Evolutionary conservation across 2,888 invertebrate species (phyloP), one percentile per base, ranked within the genome.

Genomic region (Amiota communis): DNA sequence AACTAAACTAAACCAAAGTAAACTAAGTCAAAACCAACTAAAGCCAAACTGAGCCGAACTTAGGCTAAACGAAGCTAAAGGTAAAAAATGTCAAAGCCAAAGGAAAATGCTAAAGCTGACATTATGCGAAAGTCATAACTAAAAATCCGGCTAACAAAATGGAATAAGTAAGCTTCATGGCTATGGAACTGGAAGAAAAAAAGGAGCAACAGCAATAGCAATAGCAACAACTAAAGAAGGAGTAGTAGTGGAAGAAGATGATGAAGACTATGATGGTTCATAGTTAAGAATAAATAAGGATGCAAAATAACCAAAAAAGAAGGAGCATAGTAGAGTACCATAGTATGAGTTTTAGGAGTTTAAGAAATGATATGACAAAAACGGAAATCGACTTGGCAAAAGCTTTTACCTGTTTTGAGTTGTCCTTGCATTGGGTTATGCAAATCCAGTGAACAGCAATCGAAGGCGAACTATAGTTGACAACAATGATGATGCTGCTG

Each of bases 41-140:
- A 36, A 36, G 36, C 36, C 36, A 36, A 36, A 36, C 36, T 36
- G 36, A 36, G 36, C 36, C 36, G 36, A 36, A 36, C 36, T 36
- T 36, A 53, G n/a, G 53, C 53, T n/a, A n/a, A 53, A 11, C 13
- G 13, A 53, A 53, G n/a, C 53, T 53, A 53, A 53, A 53, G 10
- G 53, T n/a, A 53, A 53, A 53, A n/a, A n/a, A 73, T 84, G 81
- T 81, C 84, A 82, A 83, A 85, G 84, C 86, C 84, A 85, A 83
- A 83, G 36, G 36, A 36, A 36, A 36, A 36, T 36, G 36, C 36
- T 83, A 83, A 84, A 83, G 85, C 84, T 84, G 83, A 83, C 86
- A 83, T 83, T 83, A 85, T 83, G 86, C 83, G 83, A 85, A 83
- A 83, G 83, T 84, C 83, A 84, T 83, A 85, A 85, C 85, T 83